Percentiles rank a stretch among this genome's conserved stretches.
Conservation (phyloP, 2,797 vertebrate species). For the Fistularia commersonii region DNA sequence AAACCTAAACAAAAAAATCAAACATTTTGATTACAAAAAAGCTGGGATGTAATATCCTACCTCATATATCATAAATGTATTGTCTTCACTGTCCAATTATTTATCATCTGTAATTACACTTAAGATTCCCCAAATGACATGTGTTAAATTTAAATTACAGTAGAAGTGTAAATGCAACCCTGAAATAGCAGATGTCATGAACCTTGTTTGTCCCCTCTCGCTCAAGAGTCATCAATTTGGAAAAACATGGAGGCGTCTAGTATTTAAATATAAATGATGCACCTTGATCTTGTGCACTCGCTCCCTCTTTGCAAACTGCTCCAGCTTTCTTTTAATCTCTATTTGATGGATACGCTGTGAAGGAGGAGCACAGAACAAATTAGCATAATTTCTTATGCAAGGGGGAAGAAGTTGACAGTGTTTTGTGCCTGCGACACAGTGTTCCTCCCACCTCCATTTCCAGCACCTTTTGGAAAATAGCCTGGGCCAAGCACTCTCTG, state of each 20-base stretch:
- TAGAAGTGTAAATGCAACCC: no score
- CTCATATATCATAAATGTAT: no score
- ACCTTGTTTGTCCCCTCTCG: conserved; percentile 1
- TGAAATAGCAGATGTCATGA: background rate
- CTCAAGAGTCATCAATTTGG: conserved; percentile 10
- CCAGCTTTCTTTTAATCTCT: conserved; percentile 82
- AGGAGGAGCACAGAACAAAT: conserved; percentile 17
- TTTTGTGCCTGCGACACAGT: background rate
- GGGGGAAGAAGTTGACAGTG: conserved; percentile 6
- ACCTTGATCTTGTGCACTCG: conserved; percentile 82
- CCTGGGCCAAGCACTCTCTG: conserved; percentile 83
- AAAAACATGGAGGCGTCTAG: conserved; percentile 7
- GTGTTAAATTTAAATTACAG: background rate
- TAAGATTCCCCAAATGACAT: conserved; percentile 1
- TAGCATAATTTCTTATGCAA: conserved; percentile 24
- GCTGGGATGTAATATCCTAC: no score
- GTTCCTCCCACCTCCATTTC: conserved; percentile 85
- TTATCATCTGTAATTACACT: no score
- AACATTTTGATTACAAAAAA: no score
- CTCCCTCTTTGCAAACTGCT: conserved; percentile 76
- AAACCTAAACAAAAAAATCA: no score
- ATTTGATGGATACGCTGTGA: conserved; percentile 81
- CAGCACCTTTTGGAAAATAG: conserved; percentile 87
- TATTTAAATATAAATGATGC: conserved; percentile 40
- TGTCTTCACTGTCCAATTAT: no score